These are phyloP conservation scores for Zhuqinia jingwanae DNA, from an alignment of 2,888 invertebrate species.

Conservation along the genomic window DNA sequence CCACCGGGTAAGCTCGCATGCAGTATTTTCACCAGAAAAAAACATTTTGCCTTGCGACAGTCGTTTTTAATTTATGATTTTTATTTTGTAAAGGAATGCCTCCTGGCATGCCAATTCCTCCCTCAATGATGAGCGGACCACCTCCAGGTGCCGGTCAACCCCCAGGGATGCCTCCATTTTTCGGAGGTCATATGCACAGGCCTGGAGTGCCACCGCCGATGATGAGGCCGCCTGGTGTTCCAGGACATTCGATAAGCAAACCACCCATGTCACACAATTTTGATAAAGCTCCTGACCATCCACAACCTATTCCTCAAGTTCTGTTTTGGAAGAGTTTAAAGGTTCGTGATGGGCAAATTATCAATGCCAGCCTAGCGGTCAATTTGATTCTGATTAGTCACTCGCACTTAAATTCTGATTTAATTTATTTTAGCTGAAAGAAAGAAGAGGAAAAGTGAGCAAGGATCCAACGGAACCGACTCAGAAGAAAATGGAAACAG, in stretches of 20 bases:
- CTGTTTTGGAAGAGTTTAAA: slow-evolving; percentile 95
- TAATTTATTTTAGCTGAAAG: too few species aligned
- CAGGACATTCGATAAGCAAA: slow-evolving; percentile 58
- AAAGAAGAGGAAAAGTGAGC: slow-evolving; percentile 81
- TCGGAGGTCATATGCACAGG: slow-evolving; percentile 65
- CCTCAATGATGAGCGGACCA: slow-evolving; percentile 63
- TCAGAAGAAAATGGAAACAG: slow-evolving; percentile 72
- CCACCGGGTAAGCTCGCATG: slow-evolving; percentile 59
- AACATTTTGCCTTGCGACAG: too few species aligned
- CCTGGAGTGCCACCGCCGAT: slow-evolving; percentile 87
- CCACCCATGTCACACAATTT: slow-evolving; percentile 66
- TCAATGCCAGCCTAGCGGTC: too few species aligned
- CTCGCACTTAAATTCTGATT: too few species aligned
- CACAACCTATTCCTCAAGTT: slow-evolving; percentile 80
- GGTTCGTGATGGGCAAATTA: slow-evolving; percentile 71
- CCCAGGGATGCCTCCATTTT: slow-evolving; percentile 78
- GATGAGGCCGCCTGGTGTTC: slow-evolving; percentile 50
- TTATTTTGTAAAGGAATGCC: slow-evolving; percentile 71
- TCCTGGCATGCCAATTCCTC: slow-evolving; percentile 74
- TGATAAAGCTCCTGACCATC: slow-evolving; percentile 72
- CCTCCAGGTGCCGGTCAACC: slow-evolving; percentile 58
- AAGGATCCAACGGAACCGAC: slow-evolving; percentile 80
- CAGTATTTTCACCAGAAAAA: not conserved
- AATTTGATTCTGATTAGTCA: too few species aligned
- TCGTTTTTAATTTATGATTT: not conserved